Base-by-base conservation (phyloP, 2,797 vertebrate genomes). In the Hipposideros larvatus region DNA sequence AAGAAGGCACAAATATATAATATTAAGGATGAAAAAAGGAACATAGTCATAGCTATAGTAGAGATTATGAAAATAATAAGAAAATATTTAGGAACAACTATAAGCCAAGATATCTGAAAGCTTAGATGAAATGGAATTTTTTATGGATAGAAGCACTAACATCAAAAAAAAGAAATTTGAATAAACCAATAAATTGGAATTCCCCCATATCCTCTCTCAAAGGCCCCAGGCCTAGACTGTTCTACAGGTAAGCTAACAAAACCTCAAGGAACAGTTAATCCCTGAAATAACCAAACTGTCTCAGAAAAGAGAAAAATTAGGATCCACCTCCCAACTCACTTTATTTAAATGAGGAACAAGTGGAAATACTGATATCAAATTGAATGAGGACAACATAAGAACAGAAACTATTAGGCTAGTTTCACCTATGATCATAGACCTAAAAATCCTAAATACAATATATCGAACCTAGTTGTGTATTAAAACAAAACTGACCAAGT, bases 61-160 rank as follows among this genome's bases (percentile, higher is more conserved):
- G 22, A 59, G 7, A 51, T 86, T 34, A 59, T 77, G 11, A 80
- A 46, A 73, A 84, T 34, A 48, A 13, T n/a, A 65, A 95, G 37
- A 34, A 94, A 87, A 93, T 71, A 46, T 87, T 59, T 65, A 78
- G 34, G 14, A 84, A 89, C 0, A 87, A 63, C 26, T 73, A 1
- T 43, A 87, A 88, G 26, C 31, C 28, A 87, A 80, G 18, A 59
- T 87, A 84, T 84, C 34, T 66, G 79, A 92, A 91, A 82, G 19
- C 46, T 91, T 75, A 88, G 55, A 87, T 83, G 28, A 92, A 87
- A 87, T 43, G 31, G 41, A 71, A 87, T 51, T 79, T 83, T 77
- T 87, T 71, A 57, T 31, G 73, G 53, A 61, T 70, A 85, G 85
- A 95, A 41, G 3, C 37, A 75, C 34, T 51, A 59, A 82, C 59